Percentiles rank a stretch among this genome's conserved stretches.
These are phyloP conservation scores for Brachionus koreanus DNA, from an alignment of 1,140 invertebrate genomes.

Conservation along the genomic window DNA sequence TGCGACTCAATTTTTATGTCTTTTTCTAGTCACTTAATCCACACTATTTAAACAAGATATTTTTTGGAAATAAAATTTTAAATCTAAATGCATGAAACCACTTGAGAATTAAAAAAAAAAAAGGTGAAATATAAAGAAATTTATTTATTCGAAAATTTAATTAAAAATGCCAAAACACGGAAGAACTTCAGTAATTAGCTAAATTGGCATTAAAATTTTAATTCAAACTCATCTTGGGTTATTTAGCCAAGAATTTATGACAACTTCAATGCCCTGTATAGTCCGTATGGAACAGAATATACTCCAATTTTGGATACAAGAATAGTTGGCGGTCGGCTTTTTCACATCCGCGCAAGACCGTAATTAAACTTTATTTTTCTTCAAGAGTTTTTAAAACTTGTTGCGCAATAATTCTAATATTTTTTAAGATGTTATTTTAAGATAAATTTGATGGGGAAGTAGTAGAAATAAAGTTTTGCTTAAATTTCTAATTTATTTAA, in stretches of 20 bases:
- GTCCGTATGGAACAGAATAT: conserved; percentile 40
- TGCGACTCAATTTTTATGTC: background rate
- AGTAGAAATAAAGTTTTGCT: background rate
- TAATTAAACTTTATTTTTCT: background rate
- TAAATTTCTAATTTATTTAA: background rate
- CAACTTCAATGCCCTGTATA: background rate
- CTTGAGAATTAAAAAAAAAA: conserved; percentile 3
- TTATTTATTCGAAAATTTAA: background rate
- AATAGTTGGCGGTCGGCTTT: conserved; percentile 14
- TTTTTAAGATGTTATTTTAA: background rate
- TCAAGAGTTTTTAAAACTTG: background rate
- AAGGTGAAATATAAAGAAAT: background rate
- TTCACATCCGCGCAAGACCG: background rate
- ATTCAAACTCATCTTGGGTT: background rate
- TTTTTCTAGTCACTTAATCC: background rate
- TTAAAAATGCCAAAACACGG: conserved; percentile 28
- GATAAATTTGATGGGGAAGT: background rate
- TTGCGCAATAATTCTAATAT: background rate
- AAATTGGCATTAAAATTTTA: background rate
- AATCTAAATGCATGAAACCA: background rate
- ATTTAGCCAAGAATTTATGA: background rate
- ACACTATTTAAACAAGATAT: background rate
- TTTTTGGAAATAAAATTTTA: background rate
- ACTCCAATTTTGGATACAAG: conserved; percentile 16
- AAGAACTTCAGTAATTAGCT: conserved; percentile 12